Percentiles rank a stretch among this genome's conserved stretches.
These are phyloP conservation scores for Muscicapa comitata DNA, from an alignment of 2,797 vertebrate species.

Conservation along the genomic window DNA sequence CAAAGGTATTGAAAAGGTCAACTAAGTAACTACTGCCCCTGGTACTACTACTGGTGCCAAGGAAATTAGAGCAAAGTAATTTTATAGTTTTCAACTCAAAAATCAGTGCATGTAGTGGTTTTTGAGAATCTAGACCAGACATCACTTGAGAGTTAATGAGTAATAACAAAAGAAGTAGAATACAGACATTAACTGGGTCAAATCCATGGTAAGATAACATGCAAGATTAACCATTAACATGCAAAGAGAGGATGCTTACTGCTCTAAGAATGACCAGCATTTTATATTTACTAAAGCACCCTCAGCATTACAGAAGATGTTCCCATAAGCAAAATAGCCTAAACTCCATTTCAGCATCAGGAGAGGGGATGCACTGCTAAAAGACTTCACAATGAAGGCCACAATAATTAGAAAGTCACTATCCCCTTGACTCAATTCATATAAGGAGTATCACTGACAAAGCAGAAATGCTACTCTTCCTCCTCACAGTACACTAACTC, in stretches of 20 bases:
- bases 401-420: not conserved
- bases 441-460: not conserved
- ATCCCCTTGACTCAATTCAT: not conserved
- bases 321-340: not conserved
- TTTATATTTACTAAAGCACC: not conserved
- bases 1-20: not conserved
- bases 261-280: not conserved
- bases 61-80: not conserved
- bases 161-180: not conserved
- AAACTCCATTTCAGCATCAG: not conserved
- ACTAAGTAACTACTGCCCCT: not conserved
- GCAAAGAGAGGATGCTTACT: not conserved
- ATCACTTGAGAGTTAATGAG: constrained; percentile 15
- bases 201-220: not conserved
- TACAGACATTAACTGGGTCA: not conserved
- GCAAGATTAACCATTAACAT: not conserved
- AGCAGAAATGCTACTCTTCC: not conserved
- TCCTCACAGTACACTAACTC: not conserved
- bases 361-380: not conserved
- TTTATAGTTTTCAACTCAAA: not conserved
- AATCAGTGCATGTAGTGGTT: not conserved
- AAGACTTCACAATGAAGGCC: not conserved
- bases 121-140: not conserved
- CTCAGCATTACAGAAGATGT: not conserved
- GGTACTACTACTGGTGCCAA: not conserved